Evolutionary conservation across 2,797 vertebrate genomes (phyloP).

Genomic region (Mus caroli): DNA sequence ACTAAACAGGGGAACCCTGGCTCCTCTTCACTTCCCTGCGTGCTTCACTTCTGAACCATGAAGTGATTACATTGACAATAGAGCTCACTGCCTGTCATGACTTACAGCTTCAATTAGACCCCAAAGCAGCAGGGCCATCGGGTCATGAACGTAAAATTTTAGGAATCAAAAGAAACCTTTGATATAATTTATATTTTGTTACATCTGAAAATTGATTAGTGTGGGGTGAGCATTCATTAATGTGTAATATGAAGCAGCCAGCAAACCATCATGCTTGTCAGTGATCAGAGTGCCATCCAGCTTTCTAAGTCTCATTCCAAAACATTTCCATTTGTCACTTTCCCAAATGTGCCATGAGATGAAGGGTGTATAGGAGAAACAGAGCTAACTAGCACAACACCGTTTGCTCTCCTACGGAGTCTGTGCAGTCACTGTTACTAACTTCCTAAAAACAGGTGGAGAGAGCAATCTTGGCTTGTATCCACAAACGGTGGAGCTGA

Average conservation of each 20-base stretch:
- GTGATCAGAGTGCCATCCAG: neutral
- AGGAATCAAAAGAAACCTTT: neutral
- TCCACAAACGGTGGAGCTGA: slow-evolving; percentile 58
- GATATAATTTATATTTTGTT: neutral
- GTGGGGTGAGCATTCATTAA: neutral
- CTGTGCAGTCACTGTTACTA: neutral
- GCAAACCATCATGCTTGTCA: neutral
- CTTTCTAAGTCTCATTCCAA: neutral
- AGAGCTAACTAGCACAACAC: neutral
- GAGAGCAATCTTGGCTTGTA: slow-evolving; percentile 4
- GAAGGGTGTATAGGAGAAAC: neutral
- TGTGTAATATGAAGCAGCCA: neutral
- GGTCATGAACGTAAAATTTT: neutral
- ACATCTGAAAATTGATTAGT: neutral
- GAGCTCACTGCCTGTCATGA: neutral
- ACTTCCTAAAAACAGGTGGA: slow-evolving; percentile 1
- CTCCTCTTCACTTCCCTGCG: neutral
- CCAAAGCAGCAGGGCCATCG: neutral
- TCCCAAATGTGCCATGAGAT: neutral
- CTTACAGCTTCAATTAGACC: neutral
- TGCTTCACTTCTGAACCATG: neutral
- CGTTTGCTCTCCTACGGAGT: neutral
- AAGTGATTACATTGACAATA: neutral
- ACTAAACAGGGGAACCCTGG: rapidly evolving
- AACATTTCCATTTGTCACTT: neutral